A percentile compares a stretch with the other conserved stretches of the same genome.
These are phyloP conservation scores for Callopanchax toddi DNA, from an alignment of 2,113 vertebrate genomes.

Conservation along the genomic window DNA sequence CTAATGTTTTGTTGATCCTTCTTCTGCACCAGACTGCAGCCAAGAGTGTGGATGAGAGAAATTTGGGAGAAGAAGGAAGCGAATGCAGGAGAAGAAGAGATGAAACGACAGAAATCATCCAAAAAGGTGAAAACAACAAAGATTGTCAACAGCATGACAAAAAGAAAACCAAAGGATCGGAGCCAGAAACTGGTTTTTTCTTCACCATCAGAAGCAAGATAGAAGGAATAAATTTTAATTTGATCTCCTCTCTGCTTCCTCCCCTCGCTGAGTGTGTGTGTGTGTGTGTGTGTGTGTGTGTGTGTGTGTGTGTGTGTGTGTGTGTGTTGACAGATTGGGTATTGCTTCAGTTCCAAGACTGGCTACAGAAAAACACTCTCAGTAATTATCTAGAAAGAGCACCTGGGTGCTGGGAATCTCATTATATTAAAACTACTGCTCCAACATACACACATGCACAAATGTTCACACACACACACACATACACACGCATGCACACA, in stretches of 20 bases:
- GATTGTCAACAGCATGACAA: not conserved
- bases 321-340: slow-evolving; percentile 47
- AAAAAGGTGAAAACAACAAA: not conserved
- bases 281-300: slow-evolving; percentile 34
- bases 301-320: slow-evolving; percentile 19
- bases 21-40: not conserved
- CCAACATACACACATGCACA: slow-evolving; percentile 11
- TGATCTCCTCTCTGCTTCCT: slow-evolving; percentile 24
- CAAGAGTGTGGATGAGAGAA: slow-evolving; percentile 11
- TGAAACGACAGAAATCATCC: not conserved
- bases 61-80: not conserved
- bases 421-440: slow-evolving; percentile 50
- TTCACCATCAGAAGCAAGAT: slow-evolving; percentile 52
- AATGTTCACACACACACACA: slow-evolving; percentile 2
- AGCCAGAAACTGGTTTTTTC: slow-evolving; percentile 10
- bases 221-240: slow-evolving; percentile 58
- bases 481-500: slow-evolving; percentile 4
- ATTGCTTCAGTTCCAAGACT: slow-evolving; percentile 58
- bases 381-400: slow-evolving; percentile 72
- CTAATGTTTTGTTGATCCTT: slow-evolving; percentile 50
- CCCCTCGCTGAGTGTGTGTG: not conserved
- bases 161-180: not conserved
- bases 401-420: slow-evolving; percentile 68
- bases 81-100: slow-evolving; percentile 3
- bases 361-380: slow-evolving; percentile 58